A percentile compares a stretch with the other conserved stretches of the same genome.
Evolutionary conservation across 2,888 invertebrate genomes (phyloP).

Genomic region (Cheilosia urbana): DNA sequence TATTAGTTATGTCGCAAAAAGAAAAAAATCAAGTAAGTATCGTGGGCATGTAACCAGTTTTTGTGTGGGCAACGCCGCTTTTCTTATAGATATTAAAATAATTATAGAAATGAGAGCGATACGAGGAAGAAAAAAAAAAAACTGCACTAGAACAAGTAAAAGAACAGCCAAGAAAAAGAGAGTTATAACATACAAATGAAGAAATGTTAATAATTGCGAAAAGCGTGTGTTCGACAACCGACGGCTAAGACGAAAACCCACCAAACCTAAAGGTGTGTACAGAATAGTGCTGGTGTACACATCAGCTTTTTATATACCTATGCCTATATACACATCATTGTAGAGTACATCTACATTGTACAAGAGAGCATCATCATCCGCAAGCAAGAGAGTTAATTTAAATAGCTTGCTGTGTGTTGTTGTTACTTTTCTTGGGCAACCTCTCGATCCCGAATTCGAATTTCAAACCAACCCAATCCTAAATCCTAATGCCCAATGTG

Average conservation of each 20-base stretch:
- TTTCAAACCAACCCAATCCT: not conserved
- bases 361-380: slow-evolving; percentile 58
- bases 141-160: slow-evolving; percentile 25
- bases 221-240: slow-evolving; percentile 58
- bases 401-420: slow-evolving; percentile 41
- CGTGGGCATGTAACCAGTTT: slow-evolving; percentile 9
- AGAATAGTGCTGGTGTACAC: slow-evolving; percentile 37
- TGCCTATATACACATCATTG: not conserved
- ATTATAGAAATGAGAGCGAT: slow-evolving; percentile 43
- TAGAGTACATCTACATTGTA: slow-evolving; percentile 51
- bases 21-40: not conserved
- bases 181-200: slow-evolving; percentile 32
- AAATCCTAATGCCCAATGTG: too few relatives aligned
- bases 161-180: slow-evolving; percentile 10
- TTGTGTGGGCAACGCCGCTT: slow-evolving; percentile 13
- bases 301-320: slow-evolving; percentile 40
- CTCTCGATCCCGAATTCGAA: slow-evolving; percentile 9
- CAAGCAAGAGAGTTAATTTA: slow-evolving; percentile 46
- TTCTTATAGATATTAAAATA: slow-evolving; percentile 21
- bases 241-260: slow-evolving; percentile 35
- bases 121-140: slow-evolving; percentile 31
- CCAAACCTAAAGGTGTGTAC: slow-evolving; percentile 56
- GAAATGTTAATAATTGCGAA: slow-evolving; percentile 48
- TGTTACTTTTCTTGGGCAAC: slow-evolving; percentile 22
- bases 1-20: not conserved